phyloP scores from a whole-genome alignment of 2,113 vertebrate species.

The Brachypteracias leptosomus region DNA sequence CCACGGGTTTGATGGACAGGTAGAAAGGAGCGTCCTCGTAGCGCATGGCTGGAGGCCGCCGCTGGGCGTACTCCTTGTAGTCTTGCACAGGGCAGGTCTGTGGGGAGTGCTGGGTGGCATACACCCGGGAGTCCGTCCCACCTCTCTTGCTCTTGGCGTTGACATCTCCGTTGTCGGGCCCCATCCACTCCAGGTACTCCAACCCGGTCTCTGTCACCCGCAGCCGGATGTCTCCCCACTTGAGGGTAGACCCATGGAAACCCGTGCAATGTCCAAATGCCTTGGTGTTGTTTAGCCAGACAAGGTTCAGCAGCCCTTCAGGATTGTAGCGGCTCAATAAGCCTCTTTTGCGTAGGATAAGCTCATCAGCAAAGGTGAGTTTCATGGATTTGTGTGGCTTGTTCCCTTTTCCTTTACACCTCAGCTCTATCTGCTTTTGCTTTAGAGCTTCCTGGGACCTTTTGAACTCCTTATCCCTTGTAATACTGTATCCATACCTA shows the following conservation, averaged over 20 bases:
- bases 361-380: conserved; percentile 85
- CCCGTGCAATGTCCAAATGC: conserved; percentile 85
- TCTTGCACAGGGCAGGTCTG: conserved; percentile 86
- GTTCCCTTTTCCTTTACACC: conserved; percentile 85
- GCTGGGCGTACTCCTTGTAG: conserved; percentile 85
- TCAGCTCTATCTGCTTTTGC: conserved; percentile 83
- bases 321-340: conserved; percentile 84
- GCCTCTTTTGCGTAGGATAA: conserved; percentile 83
- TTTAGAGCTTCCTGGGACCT: conserved; percentile 86
- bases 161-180: conserved; percentile 75
- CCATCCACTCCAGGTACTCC: conserved; percentile 86
- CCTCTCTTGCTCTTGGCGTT: conserved; percentile 78
- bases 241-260: conserved; percentile 84
- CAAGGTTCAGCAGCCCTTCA: conserved; percentile 82
- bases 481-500: conserved; percentile 85
- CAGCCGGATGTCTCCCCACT: conserved; percentile 84
- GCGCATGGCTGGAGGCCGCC: conserved; percentile 84
- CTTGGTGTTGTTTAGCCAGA: conserved; percentile 87
- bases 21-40: conserved; percentile 84
- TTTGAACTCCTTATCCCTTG: conserved; percentile 85
- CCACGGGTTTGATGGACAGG: conserved; percentile 83
- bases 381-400: conserved; percentile 89
- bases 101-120: conserved; percentile 80
- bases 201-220: conserved; percentile 79
- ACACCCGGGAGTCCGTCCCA: conserved; percentile 79